Base-by-base conservation (phyloP, 2,888 invertebrate genomes). In the Hipparchia semele region DNA sequence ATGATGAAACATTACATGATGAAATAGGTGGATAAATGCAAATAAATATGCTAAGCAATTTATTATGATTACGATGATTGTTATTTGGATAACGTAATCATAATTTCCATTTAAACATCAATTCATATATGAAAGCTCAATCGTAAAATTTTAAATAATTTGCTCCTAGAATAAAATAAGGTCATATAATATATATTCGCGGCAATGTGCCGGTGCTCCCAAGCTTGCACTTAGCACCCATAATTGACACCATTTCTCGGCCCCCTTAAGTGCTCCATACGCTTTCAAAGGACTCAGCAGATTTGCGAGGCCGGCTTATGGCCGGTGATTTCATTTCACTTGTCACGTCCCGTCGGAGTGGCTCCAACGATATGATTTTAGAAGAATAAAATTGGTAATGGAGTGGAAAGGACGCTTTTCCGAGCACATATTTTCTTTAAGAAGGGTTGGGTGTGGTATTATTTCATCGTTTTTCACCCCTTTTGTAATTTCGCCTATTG, bases 361-460 rank as follows among this genome's bases (percentile, higher is more conserved):
- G 87, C 86, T 84, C 81, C 83, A 81, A 80, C 85, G 86, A 87
- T 90, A 87, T 87, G 87, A 90, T 91, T 92, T 91, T 89, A 87
- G 86, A 87, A 84, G 84, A 90, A 92, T 92, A 90, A 92, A 91
- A 91, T 89, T 90, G 91, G 89, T 91, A 92, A 93, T 93, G 92
- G 92, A 87, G 84, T 87, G 92, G 92, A 93, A 92, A 90, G 83
- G 80, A 86, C 85, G 82, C 81, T 84, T 81, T 81, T 81, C 76
- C 76, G 80, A 79, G 80, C 80, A 75, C 82, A 79, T 84, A 81
- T 83, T 85, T 87, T 80, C 81, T 82, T 78, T 79, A 79, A 79
- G 80, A 78, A 83, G 82, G 82, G 82, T 75, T 75, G 53, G 45
- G 54, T 64, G 33, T 64, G 61, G 45, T 71, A 23, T 39, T 62